Conservation (phyloP, 2,113 vertebrate species). For the Chaenocephalus aceratus region DNA sequence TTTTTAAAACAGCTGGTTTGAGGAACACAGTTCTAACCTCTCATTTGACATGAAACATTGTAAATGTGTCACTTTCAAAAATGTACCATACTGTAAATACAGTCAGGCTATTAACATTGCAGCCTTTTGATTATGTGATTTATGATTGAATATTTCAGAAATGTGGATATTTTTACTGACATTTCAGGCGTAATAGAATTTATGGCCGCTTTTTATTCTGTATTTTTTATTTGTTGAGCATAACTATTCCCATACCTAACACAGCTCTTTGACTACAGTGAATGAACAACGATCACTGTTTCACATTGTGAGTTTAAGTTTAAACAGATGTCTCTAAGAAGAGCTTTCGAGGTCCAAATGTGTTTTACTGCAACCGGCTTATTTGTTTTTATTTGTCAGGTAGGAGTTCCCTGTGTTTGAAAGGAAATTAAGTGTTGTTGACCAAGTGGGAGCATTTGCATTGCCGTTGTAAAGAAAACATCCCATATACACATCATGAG, state of each 20-base stretch:
- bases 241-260: constrained; percentile 9
- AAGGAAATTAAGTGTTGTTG: constrained; percentile 10
- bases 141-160: not conserved
- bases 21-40: not conserved
- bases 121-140: constrained; percentile 32
- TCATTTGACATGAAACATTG: not conserved
- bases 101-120: constrained; percentile 14
- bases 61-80: constrained; percentile 14
- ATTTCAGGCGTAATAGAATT: constrained; percentile 13
- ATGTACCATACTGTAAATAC: not conserved
- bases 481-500: constrained; percentile 1
- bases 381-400: constrained; percentile 3
- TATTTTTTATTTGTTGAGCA: constrained; percentile 11
- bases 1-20: constrained; percentile 1
- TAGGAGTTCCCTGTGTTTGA: constrained; percentile 4
- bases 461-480: constrained; percentile 11
- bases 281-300: not conserved
- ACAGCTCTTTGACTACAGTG: not conserved
- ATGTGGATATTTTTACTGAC: not conserved
- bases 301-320: constrained; percentile 15
- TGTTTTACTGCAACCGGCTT: constrained; percentile 5
- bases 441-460: constrained; percentile 1
- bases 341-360: not conserved
- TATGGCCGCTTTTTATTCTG: constrained; percentile 1
- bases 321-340: not conserved